Base-by-base conservation (phyloP, 2,113 vertebrate genomes). In the Hymenochirus boettgeri region DNA sequence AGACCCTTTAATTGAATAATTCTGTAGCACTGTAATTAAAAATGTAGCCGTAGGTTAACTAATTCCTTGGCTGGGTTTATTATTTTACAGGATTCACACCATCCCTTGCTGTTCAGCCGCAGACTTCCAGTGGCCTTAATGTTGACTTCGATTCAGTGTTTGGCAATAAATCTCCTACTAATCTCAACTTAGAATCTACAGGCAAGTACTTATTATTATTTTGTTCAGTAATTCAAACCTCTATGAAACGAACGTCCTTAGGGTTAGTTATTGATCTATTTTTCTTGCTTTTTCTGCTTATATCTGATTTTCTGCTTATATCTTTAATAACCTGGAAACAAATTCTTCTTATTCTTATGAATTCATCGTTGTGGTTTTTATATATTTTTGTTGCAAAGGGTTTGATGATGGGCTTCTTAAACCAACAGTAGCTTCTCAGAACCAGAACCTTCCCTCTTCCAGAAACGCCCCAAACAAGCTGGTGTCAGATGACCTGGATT, bases 101-200 rank as follows among this genome's bases (percentile, higher is more conserved):
- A 48, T 91, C 93, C 76, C 84, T 90, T 52, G 85, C 90, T 71
- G 79, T 88, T 74, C 93, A 91, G 37, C 78, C 89, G 56, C 91
- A 91, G 74, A 85, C 89, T 69, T 83, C 90, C 65, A 69, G 80
- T 77, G 85, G 93, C 87, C 92, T 97, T 89, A 93, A 94, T 63
- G 92, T 95, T 56, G 91, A 97, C 86, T 98, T 97, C 79, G 95
- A 97, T 74, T 96, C 93, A 2, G 94, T 98, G 57, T 98, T 98
- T 80, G 94, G 95, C 82, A 95, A 92, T 84, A 95, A 94, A 79
- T 84, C 93, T 71, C 74, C 71, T 65, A 85, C 91, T 72, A 92
- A 83, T 35, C 71, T 82, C 72, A 77, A 83, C 75, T 69, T 92
- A 79, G 93, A 97, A 79, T 80, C 90, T 72, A 75, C 89, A 65